phyloP scores from a whole-genome alignment of 1,140 invertebrate species.

The Eubasilissa regina region DNA sequence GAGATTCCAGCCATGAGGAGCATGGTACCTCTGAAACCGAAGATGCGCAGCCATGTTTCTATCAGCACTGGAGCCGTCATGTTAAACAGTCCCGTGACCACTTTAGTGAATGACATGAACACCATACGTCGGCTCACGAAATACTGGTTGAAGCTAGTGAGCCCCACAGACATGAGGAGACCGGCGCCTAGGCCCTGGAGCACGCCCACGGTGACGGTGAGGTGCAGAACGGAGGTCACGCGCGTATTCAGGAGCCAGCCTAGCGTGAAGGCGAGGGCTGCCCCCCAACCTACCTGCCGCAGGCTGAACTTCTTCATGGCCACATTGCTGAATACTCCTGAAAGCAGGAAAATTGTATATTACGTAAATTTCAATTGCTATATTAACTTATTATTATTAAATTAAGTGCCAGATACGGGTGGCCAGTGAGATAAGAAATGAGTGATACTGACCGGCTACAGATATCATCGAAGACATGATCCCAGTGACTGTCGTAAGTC shows the following conservation, averaged over 20 bases:
- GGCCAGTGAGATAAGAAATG: not conserved
- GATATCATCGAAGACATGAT: slow-evolving; percentile 71
- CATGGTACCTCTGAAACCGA: slow-evolving; percentile 38
- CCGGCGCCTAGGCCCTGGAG: slow-evolving; percentile 20
- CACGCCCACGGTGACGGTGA: slow-evolving; percentile 68
- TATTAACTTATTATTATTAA: not conserved
- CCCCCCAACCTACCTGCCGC: slow-evolving; percentile 73
- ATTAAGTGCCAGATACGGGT: no score
- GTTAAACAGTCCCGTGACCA: not conserved
- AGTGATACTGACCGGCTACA: slow-evolving; percentile 14
- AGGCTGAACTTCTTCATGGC: slow-evolving; percentile 73
- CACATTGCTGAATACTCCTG: slow-evolving; percentile 67
- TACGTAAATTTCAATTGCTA: not conserved
- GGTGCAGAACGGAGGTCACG: slow-evolving; percentile 70
- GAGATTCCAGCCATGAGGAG: slow-evolving; percentile 19
- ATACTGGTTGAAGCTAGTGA: slow-evolving; percentile 41
- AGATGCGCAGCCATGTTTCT: not conserved
- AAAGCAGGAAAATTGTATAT: not conserved
- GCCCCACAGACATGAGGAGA: not conserved
- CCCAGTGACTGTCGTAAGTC: slow-evolving; percentile 74
- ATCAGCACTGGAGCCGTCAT: slow-evolving; percentile 37
- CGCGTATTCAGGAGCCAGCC: slow-evolving; percentile 73
- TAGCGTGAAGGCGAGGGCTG: slow-evolving; percentile 71
- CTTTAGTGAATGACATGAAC: slow-evolving; percentile 35
- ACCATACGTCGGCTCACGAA: slow-evolving; percentile 11